Percentiles rank a stretch among this genome's conserved stretches.
Evolutionary conservation across 1,140 invertebrate genomes (phyloP).

Genomic region (Trichomalopsis sarcophagae): DNA sequence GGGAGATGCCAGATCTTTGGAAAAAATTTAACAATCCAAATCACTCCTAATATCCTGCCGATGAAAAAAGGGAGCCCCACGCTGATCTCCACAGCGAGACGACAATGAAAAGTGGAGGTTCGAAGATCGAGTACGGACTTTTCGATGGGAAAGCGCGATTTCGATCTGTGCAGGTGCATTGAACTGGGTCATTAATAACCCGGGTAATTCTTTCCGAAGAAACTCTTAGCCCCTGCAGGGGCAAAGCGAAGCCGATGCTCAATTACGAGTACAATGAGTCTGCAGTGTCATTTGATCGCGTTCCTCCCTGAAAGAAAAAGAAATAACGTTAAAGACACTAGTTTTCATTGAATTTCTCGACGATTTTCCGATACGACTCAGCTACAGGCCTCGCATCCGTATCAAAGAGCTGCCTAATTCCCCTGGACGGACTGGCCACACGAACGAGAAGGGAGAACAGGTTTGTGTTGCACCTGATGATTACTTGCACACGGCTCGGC

Average conservation of each 20-base stretch:
- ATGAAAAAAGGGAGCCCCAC: conserved; percentile 25
- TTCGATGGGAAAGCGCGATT: conserved; percentile 53
- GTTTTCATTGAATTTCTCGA: conserved; percentile 3
- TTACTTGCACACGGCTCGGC: conserved; percentile 51
- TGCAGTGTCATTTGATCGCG: conserved; percentile 54
- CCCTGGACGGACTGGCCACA: background rate
- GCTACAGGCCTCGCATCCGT: background rate
- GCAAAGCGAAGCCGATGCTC: conserved; percentile 14
- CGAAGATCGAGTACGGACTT: conserved; percentile 28
- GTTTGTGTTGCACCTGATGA: conserved; percentile 60
- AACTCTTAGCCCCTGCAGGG: conserved; percentile 34
- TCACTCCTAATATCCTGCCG: conserved; percentile 32
- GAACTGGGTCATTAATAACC: conserved; percentile 56
- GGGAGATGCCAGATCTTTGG: conserved; percentile 20
- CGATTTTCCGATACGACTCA: conserved; percentile 4
- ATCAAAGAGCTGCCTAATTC: conserved; percentile 31
- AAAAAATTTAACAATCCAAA: conserved; percentile 18
- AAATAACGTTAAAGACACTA: background rate
- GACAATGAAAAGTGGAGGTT: conserved; percentile 28
- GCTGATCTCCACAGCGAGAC: conserved; percentile 9
- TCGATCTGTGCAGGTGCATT: conserved; percentile 54
- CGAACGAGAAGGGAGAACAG: conserved; percentile 62
- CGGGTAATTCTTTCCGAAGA: conserved; percentile 55
- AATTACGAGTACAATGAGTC: conserved; percentile 40
- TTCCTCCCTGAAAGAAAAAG: background rate